These are phyloP conservation scores for Psococerastis gibbosa DNA, from an alignment of 2,888 invertebrate species.

Conservation along the genomic window DNA sequence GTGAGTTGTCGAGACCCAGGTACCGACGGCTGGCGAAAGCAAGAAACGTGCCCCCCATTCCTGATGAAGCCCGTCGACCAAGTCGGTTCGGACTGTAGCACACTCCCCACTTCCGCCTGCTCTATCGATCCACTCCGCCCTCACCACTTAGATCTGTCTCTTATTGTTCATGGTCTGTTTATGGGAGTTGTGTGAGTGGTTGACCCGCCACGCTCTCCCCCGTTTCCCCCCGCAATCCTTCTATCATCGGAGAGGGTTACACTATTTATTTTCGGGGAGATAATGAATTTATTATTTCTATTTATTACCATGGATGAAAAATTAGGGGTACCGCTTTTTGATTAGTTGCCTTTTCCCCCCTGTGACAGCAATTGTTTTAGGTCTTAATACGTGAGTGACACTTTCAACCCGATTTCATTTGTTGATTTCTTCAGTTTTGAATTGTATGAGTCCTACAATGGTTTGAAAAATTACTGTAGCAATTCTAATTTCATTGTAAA, in stretches of 20 bases:
- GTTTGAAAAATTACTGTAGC: no score
- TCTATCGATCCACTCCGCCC: neutral
- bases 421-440: no score
- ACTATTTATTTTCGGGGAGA: slow-evolving; percentile 8
- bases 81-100: no score
- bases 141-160: neutral
- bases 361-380: slow-evolving; percentile 5
- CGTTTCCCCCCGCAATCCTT: no score
- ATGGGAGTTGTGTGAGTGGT: neutral
- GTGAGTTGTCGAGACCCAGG: no score
- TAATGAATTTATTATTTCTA: slow-evolving; percentile 11
- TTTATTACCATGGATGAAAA: slow-evolving; percentile 10
- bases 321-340: slow-evolving; percentile 10
- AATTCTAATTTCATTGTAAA: no score
- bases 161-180: slow-evolving; percentile 7
- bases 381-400: neutral
- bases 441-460: no score
- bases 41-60: no score
- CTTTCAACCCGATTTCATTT: no score
- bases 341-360: slow-evolving; percentile 10
- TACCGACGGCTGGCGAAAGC: no score
- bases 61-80: no score
- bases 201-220: no score
- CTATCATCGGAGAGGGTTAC: slow-evolving; percentile 8
- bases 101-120: neutral